These are phyloP conservation scores for Omphaloscelis lunosa DNA, from an alignment of 2,888 invertebrate species.

Conservation along the genomic window DNA sequence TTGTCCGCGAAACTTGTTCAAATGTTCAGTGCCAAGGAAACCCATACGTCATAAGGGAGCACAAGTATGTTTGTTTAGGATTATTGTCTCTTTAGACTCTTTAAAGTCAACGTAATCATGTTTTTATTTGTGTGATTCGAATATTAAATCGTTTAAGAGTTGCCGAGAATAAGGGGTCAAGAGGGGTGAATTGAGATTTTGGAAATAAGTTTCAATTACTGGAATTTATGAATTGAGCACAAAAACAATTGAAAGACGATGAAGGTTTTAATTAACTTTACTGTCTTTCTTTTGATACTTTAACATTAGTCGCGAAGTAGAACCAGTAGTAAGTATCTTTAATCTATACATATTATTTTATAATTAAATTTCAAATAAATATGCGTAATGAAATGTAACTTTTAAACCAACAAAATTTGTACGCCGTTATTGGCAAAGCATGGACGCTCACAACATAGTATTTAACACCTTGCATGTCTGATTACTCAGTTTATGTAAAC, in stretches of 20 bases:
- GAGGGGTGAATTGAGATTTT: neutral
- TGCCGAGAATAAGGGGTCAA: neutral
- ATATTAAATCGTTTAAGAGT: conserved; percentile 11
- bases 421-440: no score
- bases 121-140: conserved; percentile 19
- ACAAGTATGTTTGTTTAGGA: conserved; percentile 71
- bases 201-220: neutral
- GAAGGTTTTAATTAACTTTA: neutral
- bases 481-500: no score
- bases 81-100: conserved; percentile 56
- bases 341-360: neutral
- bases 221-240: neutral
- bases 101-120: conserved; percentile 23
- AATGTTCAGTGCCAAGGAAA: conserved; percentile 58
- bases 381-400: no score
- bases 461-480: no score
- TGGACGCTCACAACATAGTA: no score
- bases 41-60: conserved; percentile 67
- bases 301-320: neutral
- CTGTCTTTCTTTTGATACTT: neutral
- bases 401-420: no score
- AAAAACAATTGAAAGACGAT: neutral
- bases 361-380: no score
- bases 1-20: conserved; percentile 51
- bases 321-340: neutral